These are phyloP conservation scores for Eupithecia inturbata DNA, from an alignment of 2,888 invertebrate species.

Conservation along the genomic window DNA sequence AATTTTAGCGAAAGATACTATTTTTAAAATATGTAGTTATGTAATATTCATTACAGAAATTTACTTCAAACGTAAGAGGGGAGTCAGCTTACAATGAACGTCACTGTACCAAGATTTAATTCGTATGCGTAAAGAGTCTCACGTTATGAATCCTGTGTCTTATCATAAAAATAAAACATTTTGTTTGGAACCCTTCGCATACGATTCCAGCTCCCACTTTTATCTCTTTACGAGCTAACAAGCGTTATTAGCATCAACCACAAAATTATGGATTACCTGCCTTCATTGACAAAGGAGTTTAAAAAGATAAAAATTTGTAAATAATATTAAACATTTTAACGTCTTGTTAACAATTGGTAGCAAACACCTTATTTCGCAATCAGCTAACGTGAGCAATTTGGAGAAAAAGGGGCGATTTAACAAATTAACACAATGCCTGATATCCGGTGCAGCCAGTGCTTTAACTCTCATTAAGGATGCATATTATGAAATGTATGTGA, in stretches of 20 bases:
- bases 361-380: constrained; percentile 65
- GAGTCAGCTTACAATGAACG: no score
- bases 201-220: neutral
- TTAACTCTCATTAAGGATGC: constrained; percentile 8
- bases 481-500: constrained; percentile 1
- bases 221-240: constrained; percentile 64
- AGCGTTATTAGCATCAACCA: constrained; percentile 80
- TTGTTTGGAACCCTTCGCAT: neutral
- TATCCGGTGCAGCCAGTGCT: constrained; percentile 26
- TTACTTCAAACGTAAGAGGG: no score
- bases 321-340: constrained; percentile 66
- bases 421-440: constrained; percentile 51
- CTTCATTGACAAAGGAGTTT: constrained; percentile 72
- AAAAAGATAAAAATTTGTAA: neutral
- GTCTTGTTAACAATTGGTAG: constrained; percentile 64
- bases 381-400: constrained; percentile 55
- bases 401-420: constrained; percentile 50
- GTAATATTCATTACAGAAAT: no score
- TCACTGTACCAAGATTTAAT: no score
- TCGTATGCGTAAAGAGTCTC: neutral
- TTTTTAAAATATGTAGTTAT: no score
- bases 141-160: neutral
- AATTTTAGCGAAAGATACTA: no score
- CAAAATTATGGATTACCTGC: constrained; percentile 59
- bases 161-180: neutral